Percentiles rank a stretch among this genome's conserved stretches.
phyloP scores from a whole-genome alignment of 2,888 invertebrate species.

The Drosophila limbata region DNA sequence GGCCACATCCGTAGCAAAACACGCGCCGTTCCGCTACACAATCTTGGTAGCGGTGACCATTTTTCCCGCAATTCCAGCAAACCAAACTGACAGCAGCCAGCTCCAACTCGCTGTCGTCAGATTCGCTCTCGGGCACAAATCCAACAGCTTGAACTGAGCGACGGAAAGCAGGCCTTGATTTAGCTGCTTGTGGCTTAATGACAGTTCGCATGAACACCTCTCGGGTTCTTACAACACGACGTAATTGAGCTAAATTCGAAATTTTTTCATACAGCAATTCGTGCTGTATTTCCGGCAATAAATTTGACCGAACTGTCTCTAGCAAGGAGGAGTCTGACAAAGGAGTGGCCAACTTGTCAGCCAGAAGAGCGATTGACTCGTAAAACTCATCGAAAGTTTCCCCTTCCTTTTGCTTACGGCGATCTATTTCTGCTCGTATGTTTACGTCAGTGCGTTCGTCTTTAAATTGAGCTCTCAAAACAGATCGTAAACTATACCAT shows the following conservation, averaged over 20 bases:
- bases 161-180: not conserved
- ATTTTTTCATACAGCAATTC: not conserved
- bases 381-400: constrained; percentile 1
- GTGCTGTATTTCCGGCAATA: not conserved
- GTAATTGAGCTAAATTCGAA: not conserved
- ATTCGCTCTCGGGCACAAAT: not conserved
- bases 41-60: not conserved
- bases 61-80: not conserved
- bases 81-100: not conserved
- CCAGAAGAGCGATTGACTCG: not conserved
- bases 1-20: constrained; percentile 3
- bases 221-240: not conserved
- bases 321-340: not conserved
- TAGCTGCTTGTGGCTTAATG: not conserved
- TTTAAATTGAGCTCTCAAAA: not conserved
- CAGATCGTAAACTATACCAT: not conserved
- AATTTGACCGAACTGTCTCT: not conserved
- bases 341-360: not conserved
- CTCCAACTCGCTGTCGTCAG: not conserved
- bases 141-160: constrained; percentile 3
- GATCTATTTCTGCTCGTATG: not conserved
- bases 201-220: not conserved
- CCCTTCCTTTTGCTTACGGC: not conserved
- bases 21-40: not conserved
- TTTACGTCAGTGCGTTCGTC: not conserved